Percentiles rank a stretch among this genome's conserved stretches.
Conservation (phyloP, 2,113 vertebrate genomes). For the Neotoma lepida region DNA sequence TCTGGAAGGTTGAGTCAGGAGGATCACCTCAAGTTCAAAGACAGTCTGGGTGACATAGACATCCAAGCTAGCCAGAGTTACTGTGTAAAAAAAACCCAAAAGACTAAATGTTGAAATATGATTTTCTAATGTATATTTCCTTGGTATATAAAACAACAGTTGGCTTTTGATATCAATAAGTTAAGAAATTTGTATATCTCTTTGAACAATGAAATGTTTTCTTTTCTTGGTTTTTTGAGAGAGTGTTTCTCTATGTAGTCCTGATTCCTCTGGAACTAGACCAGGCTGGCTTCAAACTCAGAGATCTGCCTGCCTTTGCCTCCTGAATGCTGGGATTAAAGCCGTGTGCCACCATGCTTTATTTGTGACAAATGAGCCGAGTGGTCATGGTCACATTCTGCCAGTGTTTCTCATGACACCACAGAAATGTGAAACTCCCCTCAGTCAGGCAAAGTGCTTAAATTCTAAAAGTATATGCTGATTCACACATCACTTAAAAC, state of each 20-base stretch:
- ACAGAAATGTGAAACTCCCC: background rate
- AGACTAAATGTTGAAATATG: background rate
- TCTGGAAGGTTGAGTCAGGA: background rate
- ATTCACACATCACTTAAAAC: background rate
- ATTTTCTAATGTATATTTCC: background rate
- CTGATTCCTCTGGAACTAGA: background rate
- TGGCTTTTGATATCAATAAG: background rate
- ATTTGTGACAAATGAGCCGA: constrained; percentile 23
- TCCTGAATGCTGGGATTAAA: background rate
- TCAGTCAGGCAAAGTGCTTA: constrained; percentile 2
- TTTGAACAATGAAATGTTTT: background rate
- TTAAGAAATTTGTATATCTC: constrained; percentile 6
- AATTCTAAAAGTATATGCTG: background rate
- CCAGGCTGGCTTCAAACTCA: background rate
- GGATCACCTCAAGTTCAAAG: background rate
- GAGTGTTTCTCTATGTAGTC: background rate
- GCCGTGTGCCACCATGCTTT: background rate
- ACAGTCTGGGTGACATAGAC: background rate
- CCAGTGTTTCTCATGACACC: background rate
- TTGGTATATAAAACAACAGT: background rate
- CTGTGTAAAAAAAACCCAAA: background rate
- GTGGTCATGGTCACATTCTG: background rate
- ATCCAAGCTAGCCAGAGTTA: background rate
- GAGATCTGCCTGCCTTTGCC: background rate
- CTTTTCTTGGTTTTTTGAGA: background rate